Evolutionary conservation across 2,113 vertebrate species (phyloP), one percentile per base, ranked within the genome.

Genomic region (Paramisgurnus dabryanus): DNA sequence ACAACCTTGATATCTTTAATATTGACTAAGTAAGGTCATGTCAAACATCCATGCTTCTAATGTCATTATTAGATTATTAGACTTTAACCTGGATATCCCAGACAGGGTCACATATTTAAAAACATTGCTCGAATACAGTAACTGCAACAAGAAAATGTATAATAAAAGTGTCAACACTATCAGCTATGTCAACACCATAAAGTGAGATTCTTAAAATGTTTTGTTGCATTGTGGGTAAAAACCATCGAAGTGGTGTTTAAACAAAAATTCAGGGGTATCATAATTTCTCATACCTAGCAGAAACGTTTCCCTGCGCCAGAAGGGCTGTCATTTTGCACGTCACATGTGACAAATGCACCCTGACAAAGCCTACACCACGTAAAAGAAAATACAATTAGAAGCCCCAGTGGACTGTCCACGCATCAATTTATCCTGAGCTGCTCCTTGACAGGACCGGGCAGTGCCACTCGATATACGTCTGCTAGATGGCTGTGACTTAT

Each of bases 381-480:
- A 89, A 88, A 89, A 92, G 86, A 92, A 91, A 91, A 92, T 90
- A 90, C 88, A 93, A 94, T 93, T 93, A 93, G 89, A 78, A 80
- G 89, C 89, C 87, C 90, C 88, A 88, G 88, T 93, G 90, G 91
- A 92, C 85, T 88, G 88, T 87, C 86, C 88, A 89, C 83, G 85
- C 84, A 82, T 66, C 89, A 88, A 93, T 93, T 91, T 87, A 90
- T 92, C 75, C 92, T 88, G 88, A 89, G 90, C 83, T 82, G 81
- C 75, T 60, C 70, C 81, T 53, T 91, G 91, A 93, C 92, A 92
- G 87, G 83, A 80, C 45, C 78, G 76, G 86, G 57, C 79, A 68
- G 77, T 82, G 83, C 83, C 78, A 82, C 76, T 67, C 78, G 72
- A 78, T 84, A 84, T 78, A 72, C 77, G 83, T 80, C 86, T 83